A percentile compares a stretch with the other conserved stretches of the same genome.
Conservation (phyloP, 2,113 vertebrate species). For the Eulemur rufifrons region DNA sequence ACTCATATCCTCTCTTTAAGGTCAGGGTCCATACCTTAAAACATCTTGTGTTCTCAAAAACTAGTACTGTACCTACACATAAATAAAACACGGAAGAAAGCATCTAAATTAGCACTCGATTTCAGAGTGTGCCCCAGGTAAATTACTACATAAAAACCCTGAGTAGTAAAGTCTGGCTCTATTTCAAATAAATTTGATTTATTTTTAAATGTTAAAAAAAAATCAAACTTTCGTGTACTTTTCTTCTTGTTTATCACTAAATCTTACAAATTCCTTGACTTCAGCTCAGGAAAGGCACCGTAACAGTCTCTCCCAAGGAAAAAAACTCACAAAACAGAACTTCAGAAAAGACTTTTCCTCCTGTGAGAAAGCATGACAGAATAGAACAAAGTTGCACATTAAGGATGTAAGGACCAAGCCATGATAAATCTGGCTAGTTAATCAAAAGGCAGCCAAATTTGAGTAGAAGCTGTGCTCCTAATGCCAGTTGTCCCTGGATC, state of each 20-base stretch:
- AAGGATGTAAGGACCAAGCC: background rate
- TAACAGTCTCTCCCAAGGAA: background rate
- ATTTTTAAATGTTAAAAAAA: background rate
- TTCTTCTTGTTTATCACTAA: conserved; percentile 37
- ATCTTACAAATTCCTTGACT: conserved; percentile 1
- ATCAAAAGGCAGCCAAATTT: background rate
- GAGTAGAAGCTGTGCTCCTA: background rate
- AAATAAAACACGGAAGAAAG: background rate
- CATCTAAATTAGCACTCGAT: background rate
- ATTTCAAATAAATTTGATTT: conserved; percentile 8
- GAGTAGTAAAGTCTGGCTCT: background rate
- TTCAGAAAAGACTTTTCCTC: background rate
- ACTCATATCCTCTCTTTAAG: conserved; percentile 13
- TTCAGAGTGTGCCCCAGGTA: background rate
- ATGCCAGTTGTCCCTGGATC: background rate
- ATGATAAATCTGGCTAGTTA: background rate
- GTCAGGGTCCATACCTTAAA: background rate
- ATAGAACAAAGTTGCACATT: background rate
- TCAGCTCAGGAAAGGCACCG: background rate
- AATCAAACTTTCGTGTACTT: background rate
- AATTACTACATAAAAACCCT: background rate
- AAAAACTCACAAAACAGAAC: conserved; percentile 34
- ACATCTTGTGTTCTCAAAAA: background rate
- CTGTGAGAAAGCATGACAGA: background rate
- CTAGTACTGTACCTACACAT: background rate